These are phyloP conservation scores for Melanostigma gelatinosum DNA, from an alignment of 2,113 vertebrate genomes.

Conservation along the genomic window DNA sequence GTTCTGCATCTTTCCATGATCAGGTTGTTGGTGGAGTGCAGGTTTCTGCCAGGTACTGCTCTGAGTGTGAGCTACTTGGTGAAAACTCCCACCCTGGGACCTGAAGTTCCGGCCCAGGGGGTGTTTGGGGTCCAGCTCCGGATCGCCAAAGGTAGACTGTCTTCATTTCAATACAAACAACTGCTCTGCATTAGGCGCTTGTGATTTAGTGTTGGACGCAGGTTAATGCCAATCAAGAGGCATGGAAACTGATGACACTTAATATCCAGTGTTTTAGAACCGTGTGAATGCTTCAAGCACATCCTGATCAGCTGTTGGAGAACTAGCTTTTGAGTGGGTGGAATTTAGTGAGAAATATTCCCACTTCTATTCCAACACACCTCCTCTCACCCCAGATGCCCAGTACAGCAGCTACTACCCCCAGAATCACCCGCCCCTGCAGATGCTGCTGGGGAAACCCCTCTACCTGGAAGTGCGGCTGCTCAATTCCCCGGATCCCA, in stretches of 20 bases:
- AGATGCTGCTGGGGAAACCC: slow-evolving; percentile 79
- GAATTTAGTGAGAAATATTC: not conserved
- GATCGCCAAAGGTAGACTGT: slow-evolving; percentile 78
- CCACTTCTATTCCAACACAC: not conserved
- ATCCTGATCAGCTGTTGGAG: not conserved
- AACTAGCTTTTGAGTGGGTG: slow-evolving; percentile 2
- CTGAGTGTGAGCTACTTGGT: slow-evolving; percentile 80
- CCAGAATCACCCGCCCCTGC: slow-evolving; percentile 83
- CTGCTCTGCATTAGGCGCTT: not conserved
- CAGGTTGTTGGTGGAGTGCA: slow-evolving; percentile 84
- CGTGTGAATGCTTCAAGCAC: not conserved
- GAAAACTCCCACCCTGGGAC: slow-evolving; percentile 78
- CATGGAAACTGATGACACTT: not conserved
- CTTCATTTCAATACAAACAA: not conserved
- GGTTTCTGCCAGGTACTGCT: slow-evolving; percentile 68
- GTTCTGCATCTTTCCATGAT: not conserved
- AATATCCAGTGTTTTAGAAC: not conserved
- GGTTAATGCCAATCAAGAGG: not conserved
- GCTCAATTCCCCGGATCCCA: slow-evolving; percentile 79
- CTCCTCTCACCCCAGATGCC: slow-evolving; percentile 60
- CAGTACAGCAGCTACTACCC: slow-evolving; percentile 79
- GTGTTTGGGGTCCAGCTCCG: slow-evolving; percentile 84
- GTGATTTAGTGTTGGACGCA: not conserved
- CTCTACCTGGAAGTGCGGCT: slow-evolving; percentile 83
- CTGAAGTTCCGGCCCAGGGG: slow-evolving; percentile 74